These are phyloP conservation scores for Psettodes erumei DNA, from an alignment of 2,113 vertebrate genomes.

Conservation along the genomic window DNA sequence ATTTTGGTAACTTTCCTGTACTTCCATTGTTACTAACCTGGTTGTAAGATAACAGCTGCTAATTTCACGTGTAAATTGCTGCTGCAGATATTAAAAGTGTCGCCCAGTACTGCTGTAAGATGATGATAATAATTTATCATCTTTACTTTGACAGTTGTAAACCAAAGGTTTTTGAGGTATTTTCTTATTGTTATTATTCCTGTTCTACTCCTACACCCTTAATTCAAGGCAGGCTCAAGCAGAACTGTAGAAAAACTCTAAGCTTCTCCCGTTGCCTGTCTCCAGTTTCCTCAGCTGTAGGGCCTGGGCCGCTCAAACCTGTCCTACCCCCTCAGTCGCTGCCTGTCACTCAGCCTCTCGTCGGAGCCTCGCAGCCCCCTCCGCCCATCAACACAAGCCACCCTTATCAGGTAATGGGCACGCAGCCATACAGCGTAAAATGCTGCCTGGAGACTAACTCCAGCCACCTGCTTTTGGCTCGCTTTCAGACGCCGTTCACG, in stretches of 20 bases:
- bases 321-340: conserved; percentile 72
- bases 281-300: conserved; percentile 81
- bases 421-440: conserved; percentile 16
- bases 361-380: conserved; percentile 73
- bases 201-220: neutral
- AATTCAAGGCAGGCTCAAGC: too few relatives aligned
- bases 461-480: conserved; percentile 49
- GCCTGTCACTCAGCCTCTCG: conserved; percentile 69
- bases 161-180: neutral
- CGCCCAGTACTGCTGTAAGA: neutral
- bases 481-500: conserved; percentile 34
- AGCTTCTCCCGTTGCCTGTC: neutral
- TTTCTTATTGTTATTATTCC: too few relatives aligned
- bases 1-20: neutral
- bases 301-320: conserved; percentile 85
- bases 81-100: neutral
- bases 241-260: neutral
- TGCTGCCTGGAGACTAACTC: conserved; percentile 43
- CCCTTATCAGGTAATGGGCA: conserved; percentile 73
- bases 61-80: conserved; percentile 1
- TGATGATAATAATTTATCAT: too few relatives aligned
- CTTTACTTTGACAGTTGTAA: neutral
- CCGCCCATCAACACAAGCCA: conserved; percentile 73
- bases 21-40: neutral
- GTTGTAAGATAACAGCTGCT: neutral